Evolutionary conservation across 2,888 invertebrate species (phyloP).

Genomic region (Palloptera scutellata): DNA sequence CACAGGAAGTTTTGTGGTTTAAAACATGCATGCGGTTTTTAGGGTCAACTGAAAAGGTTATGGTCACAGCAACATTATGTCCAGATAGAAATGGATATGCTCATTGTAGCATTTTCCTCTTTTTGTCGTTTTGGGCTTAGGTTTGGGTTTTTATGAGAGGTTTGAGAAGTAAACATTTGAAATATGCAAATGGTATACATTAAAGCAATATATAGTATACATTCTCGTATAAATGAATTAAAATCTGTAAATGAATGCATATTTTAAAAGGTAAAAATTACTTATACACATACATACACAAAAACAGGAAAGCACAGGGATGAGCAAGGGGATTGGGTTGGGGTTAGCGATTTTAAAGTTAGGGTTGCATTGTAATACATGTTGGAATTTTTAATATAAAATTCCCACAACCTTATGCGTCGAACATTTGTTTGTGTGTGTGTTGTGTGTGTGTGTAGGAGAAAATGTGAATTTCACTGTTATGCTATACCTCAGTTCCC

Average conservation of each 20-base stretch:
- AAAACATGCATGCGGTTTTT: too few species aligned
- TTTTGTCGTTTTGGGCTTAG: too few species aligned
- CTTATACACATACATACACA: background rate
- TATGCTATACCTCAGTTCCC: too few species aligned
- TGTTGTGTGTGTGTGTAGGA: background rate
- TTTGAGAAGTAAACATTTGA: background rate
- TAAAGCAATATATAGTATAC: slow-evolving; percentile 1
- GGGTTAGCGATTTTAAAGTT: background rate
- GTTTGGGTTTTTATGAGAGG: background rate
- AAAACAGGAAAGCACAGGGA: too few species aligned
- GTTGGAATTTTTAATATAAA: slow-evolving; percentile 15
- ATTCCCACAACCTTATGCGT: background rate
- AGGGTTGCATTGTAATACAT: background rate
- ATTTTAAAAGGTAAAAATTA: slow-evolving; percentile 14
- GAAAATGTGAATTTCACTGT: background rate
- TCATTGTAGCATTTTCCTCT: too few species aligned
- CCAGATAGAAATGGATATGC: too few species aligned
- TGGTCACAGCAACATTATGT: too few species aligned
- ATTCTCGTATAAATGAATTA: slow-evolving; percentile 12
- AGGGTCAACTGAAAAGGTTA: too few species aligned
- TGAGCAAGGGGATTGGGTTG: too few species aligned
- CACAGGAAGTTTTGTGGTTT: too few species aligned
- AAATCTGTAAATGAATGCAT: slow-evolving; percentile 4
- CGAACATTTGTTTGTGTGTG: background rate
- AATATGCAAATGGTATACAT: slow-evolving; percentile 18